phyloP scores from a whole-genome alignment of 2,888 invertebrate genomes.

The Thecophora atra region DNA sequence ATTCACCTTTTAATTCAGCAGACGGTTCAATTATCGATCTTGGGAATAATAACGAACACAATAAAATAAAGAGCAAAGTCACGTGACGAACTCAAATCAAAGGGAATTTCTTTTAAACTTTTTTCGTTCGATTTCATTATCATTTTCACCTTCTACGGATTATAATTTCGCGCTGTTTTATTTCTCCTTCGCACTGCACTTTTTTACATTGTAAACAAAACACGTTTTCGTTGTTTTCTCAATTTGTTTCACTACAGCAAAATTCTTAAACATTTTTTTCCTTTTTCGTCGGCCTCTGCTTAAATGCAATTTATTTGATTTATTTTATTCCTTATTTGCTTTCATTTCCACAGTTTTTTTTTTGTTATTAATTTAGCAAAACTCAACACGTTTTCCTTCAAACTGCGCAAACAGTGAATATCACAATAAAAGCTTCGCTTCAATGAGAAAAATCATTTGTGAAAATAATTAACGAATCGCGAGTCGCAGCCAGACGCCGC shows the following conservation, averaged over 20 bases:
- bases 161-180: not conserved
- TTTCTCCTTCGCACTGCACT: not conserved
- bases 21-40: no score
- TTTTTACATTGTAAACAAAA: slow-evolving; percentile 33
- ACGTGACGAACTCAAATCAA: no score
- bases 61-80: no score
- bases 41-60: no score
- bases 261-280: no score
- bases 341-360: not conserved
- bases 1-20: no score
- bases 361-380: no score
- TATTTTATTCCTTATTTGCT: not conserved
- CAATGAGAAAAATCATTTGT: slow-evolving; percentile 2
- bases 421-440: not conserved
- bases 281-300: not conserved
- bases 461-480: slow-evolving; percentile 22
- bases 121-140: not conserved
- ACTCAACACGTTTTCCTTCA: no score
- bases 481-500: slow-evolving; percentile 23
- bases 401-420: no score
- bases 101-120: no score
- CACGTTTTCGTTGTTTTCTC: not conserved
- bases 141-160: not conserved
- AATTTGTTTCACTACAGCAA: not conserved
- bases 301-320: not conserved